phyloP scores from a whole-genome alignment of 2,888 invertebrate genomes.

The Himalopsyche tibetana region DNA sequence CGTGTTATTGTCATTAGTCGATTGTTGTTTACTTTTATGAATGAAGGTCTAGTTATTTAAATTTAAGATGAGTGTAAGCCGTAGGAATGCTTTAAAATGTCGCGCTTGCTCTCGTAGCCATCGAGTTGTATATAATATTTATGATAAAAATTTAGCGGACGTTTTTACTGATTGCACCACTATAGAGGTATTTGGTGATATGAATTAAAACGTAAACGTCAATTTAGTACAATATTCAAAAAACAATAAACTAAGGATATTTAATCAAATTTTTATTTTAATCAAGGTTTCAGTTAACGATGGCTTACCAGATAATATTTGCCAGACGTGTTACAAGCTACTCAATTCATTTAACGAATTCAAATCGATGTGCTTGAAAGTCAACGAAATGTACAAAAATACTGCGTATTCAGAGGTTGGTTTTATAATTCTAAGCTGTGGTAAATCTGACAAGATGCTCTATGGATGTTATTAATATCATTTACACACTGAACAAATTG shows the following conservation, averaged over 20 bases:
- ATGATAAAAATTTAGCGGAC: constrained; percentile 47
- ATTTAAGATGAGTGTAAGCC: background rate
- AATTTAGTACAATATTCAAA: too few species aligned
- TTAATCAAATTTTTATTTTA: constrained; percentile 3
- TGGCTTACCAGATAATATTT: constrained; percentile 56
- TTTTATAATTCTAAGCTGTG: background rate
- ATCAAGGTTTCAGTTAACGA: constrained; percentile 52
- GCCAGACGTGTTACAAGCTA: constrained; percentile 53
- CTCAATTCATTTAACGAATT: constrained; percentile 52
- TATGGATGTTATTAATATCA: background rate
- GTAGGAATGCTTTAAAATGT: background rate
- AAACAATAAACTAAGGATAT: background rate
- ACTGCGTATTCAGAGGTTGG: constrained; percentile 22
- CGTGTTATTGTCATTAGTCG: background rate
- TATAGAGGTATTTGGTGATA: constrained; percentile 40
- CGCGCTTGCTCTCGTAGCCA: constrained; percentile 14
- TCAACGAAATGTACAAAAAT: constrained; percentile 43
- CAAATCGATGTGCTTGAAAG: constrained; percentile 53
- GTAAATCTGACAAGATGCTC: background rate
- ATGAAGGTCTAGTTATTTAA: background rate
- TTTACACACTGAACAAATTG: background rate
- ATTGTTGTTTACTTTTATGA: background rate
- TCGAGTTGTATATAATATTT: constrained; percentile 43
- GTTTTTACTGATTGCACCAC: constrained; percentile 51
- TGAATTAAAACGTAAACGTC: background rate